These are phyloP conservation scores for Hedychridium roseum DNA, from an alignment of 2,888 invertebrate genomes.

Conservation along the genomic window DNA sequence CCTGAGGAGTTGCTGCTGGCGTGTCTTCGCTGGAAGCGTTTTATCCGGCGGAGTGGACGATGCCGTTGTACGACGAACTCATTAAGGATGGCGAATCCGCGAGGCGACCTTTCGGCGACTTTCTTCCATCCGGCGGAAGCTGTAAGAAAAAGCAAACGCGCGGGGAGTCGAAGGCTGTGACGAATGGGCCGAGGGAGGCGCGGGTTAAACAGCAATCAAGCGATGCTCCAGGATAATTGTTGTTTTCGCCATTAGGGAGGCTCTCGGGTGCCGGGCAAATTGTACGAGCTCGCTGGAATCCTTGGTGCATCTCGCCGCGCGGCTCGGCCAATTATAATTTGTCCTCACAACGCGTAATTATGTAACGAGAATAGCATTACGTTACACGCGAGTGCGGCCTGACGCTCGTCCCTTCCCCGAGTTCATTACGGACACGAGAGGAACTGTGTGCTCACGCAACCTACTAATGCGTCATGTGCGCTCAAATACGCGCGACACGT, in stretches of 20 bases:
- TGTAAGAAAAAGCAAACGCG: constrained; percentile 10
- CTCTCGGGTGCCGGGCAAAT: constrained; percentile 6
- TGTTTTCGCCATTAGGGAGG: constrained; percentile 18
- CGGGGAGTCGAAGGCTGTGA: constrained; percentile 14
- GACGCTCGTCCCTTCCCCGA: too few relatives aligned
- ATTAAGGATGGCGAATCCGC: background rate
- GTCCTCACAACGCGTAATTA: constrained; percentile 31
- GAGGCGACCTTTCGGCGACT: constrained; percentile 6
- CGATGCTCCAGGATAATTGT: constrained; percentile 17
- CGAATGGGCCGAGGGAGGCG: constrained; percentile 9
- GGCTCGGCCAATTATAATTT: constrained; percentile 16
- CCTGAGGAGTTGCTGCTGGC: too few relatives aligned
- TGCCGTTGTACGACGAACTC: background rate
- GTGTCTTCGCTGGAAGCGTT: too few relatives aligned
- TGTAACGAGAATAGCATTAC: constrained; percentile 36
- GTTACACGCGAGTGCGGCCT: constrained; percentile 27
- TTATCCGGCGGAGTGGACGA: too few relatives aligned
- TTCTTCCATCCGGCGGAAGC: constrained; percentile 1
- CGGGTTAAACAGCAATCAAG: constrained; percentile 9
- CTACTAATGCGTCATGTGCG: background rate
- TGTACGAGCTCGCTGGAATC: constrained; percentile 9
- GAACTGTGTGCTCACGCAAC: constrained; percentile 1
- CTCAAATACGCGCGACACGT: background rate
- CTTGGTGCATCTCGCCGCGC: background rate
- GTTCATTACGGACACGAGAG: constrained; percentile 37